These are phyloP conservation scores for Hemichromis elongatus DNA, from an alignment of 2,113 vertebrate species.

Conservation along the genomic window DNA sequence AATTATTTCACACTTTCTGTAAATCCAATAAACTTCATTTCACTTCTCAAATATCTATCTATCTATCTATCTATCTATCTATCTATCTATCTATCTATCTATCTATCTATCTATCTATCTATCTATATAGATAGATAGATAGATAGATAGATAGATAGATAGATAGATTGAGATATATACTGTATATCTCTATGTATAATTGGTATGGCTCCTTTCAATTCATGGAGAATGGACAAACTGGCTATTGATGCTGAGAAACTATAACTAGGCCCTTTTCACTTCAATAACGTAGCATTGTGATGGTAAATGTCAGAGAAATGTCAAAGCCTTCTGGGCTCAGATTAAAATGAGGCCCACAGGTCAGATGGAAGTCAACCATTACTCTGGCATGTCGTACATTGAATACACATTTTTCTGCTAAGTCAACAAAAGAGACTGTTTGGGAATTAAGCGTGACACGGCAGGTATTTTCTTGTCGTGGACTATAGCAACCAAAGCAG, in stretches of 20 bases:
- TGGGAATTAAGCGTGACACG: neutral
- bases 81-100: no score
- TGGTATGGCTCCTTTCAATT: neutral
- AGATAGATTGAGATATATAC: no score
- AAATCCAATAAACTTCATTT: no score
- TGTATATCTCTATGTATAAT: neutral
- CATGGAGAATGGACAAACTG: neutral
- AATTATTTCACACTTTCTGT: no score
- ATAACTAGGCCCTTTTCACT: neutral
- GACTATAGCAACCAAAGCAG: neutral
- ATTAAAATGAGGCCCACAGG: slow-evolving; percentile 22
- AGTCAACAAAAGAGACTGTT: neutral
- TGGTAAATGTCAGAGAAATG: slow-evolving; percentile 58
- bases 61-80: no score
- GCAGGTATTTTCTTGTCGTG: neutral
- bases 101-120: neutral
- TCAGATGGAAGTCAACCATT: slow-evolving; percentile 23
- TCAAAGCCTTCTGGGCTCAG: slow-evolving; percentile 45
- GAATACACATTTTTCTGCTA: neutral
- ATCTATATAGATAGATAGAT: no score
- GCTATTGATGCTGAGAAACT: slow-evolving; percentile 12
- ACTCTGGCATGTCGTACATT: neutral
- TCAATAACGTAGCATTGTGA: neutral
- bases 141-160: no score
- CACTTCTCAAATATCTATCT: no score